Percentiles rank a stretch among this genome's conserved stretches.
These are phyloP conservation scores for Glyphotaelius pellucidus DNA, from an alignment of 2,888 invertebrate species.

Conservation along the genomic window DNA sequence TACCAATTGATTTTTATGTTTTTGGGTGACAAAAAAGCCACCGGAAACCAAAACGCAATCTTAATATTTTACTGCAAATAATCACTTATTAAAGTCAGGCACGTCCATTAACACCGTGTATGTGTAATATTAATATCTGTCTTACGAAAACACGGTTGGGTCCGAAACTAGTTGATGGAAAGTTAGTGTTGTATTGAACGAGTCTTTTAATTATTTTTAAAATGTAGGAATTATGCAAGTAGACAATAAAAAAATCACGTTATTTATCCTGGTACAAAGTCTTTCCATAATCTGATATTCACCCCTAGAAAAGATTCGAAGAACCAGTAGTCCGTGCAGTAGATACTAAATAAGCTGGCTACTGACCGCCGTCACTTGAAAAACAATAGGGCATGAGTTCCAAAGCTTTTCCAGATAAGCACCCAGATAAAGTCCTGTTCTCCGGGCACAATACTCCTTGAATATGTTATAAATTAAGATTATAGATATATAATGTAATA, in stretches of 20 bases:
- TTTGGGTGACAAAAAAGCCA: too few species aligned
- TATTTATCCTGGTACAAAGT: not conserved
- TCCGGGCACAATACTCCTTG: not conserved
- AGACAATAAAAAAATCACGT: not conserved
- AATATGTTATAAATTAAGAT: not conserved
- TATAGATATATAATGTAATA: not conserved
- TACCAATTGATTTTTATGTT: too few species aligned
- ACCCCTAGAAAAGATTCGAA: not conserved
- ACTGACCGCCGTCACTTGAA: conserved; percentile 28
- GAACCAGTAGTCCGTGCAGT: conserved; percentile 25
- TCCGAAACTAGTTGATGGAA: too few species aligned
- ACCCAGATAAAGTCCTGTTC: not conserved
- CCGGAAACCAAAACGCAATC: too few species aligned
- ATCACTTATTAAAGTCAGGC: too few species aligned
- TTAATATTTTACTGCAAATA: too few species aligned
- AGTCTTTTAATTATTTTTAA: too few species aligned
- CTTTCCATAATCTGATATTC: not conserved
- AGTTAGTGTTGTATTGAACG: too few species aligned
- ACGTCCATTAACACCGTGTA: too few species aligned
- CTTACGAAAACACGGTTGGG: too few species aligned
- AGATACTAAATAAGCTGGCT: conserved; percentile 28
- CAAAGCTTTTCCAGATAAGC: conserved; percentile 2
- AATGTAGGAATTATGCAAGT: not conserved
- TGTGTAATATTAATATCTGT: too few species aligned
- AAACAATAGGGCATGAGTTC: conserved; percentile 30